Conservation (phyloP, 1,140 invertebrate species). For the Scaptodrosophila lebanonensis region DNA sequence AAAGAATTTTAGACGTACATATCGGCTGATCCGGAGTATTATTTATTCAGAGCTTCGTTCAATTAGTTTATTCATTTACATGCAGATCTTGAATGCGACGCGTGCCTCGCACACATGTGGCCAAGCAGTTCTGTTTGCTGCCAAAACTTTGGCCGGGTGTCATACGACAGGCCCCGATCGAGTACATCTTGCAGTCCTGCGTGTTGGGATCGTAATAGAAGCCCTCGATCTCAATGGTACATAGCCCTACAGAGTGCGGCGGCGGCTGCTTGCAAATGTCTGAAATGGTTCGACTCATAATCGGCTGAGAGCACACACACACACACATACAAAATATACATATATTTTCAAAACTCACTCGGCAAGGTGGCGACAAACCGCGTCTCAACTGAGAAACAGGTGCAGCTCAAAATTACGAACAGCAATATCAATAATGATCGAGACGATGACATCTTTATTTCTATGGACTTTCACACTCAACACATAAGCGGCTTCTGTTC, state of each 20-base stretch:
- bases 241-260: constrained; percentile 60
- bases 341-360: no score
- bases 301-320: background rate
- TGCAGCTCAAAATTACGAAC: constrained; percentile 32
- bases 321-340: no score
- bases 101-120: constrained; percentile 47
- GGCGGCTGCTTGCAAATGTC: constrained; percentile 57
- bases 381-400: constrained; percentile 10
- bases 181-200: constrained; percentile 53
- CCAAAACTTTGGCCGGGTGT: constrained; percentile 67
- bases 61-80: constrained; percentile 39
- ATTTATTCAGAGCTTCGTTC: constrained; percentile 18
- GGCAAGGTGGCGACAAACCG: constrained; percentile 29
- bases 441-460: constrained; percentile 36
- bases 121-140: constrained; percentile 52
- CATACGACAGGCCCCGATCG: constrained; percentile 52
- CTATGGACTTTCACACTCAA: background rate
- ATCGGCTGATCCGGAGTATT: no score
- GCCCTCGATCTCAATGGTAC: constrained; percentile 68
- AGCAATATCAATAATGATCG: constrained; percentile 29
- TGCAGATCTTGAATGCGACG: constrained; percentile 52
- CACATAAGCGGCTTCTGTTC: no score
- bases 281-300: no score
- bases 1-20: no score
- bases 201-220: constrained; percentile 53